Percentiles rank a stretch among this genome's conserved stretches.
Conservation (phyloP, 1,140 invertebrate species). For the Sminthurides bifidus region DNA sequence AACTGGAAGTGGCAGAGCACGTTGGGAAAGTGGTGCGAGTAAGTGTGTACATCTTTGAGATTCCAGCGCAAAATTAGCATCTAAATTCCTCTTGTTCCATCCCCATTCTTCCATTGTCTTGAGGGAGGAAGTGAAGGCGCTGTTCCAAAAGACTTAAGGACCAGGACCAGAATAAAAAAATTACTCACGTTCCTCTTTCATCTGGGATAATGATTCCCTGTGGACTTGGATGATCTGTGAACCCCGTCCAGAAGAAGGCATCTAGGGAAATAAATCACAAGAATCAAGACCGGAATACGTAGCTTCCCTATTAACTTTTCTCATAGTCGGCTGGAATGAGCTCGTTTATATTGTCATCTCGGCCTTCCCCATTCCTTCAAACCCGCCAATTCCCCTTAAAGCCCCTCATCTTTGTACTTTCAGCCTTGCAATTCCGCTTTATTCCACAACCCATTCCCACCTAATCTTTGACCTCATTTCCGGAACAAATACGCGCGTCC, state of each 20-base stretch:
- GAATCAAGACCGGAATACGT: background rate
- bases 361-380: background rate
- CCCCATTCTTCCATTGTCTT: no score
- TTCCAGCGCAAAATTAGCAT: background rate
- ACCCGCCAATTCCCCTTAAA: background rate
- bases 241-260: conserved; percentile 76
- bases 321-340: no score
- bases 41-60: no score
- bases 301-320: background rate
- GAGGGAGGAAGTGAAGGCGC: background rate
- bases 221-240: conserved; percentile 46
- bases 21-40: no score
- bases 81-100: no score
- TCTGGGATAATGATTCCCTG: conserved; percentile 60
- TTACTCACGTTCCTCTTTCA: conserved; percentile 47
- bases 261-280: conserved; percentile 41
- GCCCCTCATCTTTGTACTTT: background rate
- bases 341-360: background rate
- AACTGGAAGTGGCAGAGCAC: no score
- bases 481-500: no score
- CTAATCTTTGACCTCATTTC: no score
- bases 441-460: conserved; percentile 2
- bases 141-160: background rate
- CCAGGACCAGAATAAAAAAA: background rate
- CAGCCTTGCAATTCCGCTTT: background rate